Conservation (phyloP, 2,888 invertebrate genomes). For the Aproaerema taeniolella region DNA sequence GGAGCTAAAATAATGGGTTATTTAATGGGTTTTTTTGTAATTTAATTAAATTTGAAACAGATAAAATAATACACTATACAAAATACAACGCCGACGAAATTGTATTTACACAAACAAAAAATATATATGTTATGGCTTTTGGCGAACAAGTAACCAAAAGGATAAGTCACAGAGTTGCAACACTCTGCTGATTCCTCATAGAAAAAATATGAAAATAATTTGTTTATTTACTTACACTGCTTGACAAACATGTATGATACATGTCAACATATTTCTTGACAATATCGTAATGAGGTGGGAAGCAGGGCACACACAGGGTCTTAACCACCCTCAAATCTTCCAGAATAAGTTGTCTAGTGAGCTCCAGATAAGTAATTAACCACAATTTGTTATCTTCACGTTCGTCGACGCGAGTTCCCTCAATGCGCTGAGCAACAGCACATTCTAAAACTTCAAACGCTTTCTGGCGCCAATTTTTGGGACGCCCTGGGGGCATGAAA, state of each 20-base stretch:
- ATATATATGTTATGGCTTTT: too few relatives aligned
- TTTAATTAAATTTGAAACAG: too few relatives aligned
- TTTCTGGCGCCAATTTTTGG: constrained; percentile 93
- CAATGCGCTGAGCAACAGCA: constrained; percentile 89
- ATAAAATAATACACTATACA: too few relatives aligned
- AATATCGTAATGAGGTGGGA: constrained; percentile 96
- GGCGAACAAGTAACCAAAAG: too few relatives aligned
- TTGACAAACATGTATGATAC: constrained; percentile 93
- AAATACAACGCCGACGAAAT: too few relatives aligned
- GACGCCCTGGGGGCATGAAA: constrained; percentile 96
- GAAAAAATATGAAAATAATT: too few relatives aligned
- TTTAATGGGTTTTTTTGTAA: background rate
- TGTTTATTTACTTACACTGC: constrained; percentile 85
- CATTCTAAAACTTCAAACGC: constrained; percentile 89
- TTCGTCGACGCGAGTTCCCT: constrained; percentile 96
- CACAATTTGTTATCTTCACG: constrained; percentile 94
- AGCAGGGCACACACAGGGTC: constrained; percentile 93
- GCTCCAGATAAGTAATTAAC: constrained; percentile 95
- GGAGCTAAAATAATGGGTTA: constrained; percentile 69
- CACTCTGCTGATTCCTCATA: too few relatives aligned
- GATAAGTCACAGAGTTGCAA: too few relatives aligned
- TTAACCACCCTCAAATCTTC: constrained; percentile 95
- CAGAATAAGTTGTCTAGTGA: constrained; percentile 89
- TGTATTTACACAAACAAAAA: too few relatives aligned
- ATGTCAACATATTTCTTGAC: constrained; percentile 93